A percentile compares a stretch with the other conserved stretches of the same genome.
Evolutionary conservation across 2,113 vertebrate genomes (phyloP).

Genomic region (Cynopterus brachyotis): DNA sequence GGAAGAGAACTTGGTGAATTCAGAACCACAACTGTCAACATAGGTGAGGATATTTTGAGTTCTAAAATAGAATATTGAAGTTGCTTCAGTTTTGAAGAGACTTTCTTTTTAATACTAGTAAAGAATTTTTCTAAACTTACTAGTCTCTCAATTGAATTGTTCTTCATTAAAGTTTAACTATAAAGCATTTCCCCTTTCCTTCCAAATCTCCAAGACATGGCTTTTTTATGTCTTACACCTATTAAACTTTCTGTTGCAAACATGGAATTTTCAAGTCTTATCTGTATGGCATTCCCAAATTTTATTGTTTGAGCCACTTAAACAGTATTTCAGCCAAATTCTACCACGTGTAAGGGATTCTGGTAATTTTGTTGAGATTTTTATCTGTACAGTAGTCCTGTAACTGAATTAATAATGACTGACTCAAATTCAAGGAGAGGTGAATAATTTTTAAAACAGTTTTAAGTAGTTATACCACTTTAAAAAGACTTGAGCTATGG

Average conservation of each 20-base stretch:
- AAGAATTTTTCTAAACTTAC: neutral
- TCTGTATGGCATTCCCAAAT: neutral
- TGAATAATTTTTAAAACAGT: neutral
- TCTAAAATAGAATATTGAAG: neutral
- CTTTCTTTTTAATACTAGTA: neutral
- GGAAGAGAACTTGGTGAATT: constrained; percentile 95
- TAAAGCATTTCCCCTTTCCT: neutral
- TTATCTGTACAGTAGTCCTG: neutral
- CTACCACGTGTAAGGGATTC: neutral
- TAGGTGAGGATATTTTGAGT: constrained; percentile 86
- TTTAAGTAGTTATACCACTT: neutral
- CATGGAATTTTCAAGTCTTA: neutral
- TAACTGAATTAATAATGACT: neutral
- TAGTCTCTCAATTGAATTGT: neutral
- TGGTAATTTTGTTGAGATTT: neutral
- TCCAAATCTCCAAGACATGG: neutral
- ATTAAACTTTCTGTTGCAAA: neutral
- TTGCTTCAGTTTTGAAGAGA: neutral
- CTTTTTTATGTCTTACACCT: neutral
- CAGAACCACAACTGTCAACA: constrained; percentile 96
- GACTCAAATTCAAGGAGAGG: neutral
- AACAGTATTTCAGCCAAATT: neutral
- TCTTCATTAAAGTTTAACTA: neutral
- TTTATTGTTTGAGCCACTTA: neutral
- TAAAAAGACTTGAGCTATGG: neutral